Percentiles rank a stretch among this genome's conserved stretches.
Conservation (phyloP, 2,888 invertebrate species). For the Cheilosia variabilis region DNA sequence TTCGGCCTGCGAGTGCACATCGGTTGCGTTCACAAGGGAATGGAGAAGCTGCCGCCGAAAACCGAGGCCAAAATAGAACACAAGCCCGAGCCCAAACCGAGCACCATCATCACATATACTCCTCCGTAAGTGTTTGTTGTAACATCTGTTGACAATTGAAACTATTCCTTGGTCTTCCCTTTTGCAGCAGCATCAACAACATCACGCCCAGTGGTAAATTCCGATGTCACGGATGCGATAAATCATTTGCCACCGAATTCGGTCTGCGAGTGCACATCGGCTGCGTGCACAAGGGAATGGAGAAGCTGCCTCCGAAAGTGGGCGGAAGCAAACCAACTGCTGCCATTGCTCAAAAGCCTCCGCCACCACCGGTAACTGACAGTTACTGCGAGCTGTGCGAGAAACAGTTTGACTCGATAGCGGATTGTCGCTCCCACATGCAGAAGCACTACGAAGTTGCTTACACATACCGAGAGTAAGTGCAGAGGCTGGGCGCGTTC, state of each 20-base stretch:
- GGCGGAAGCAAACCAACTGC: constrained; percentile 45
- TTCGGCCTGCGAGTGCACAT: constrained; percentile 66
- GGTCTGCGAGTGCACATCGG: constrained; percentile 67
- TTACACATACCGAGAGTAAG: constrained; percentile 68
- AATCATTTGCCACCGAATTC: constrained; percentile 69
- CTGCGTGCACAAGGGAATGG: constrained; percentile 70
- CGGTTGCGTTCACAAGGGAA: constrained; percentile 70
- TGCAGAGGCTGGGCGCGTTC: constrained; percentile 1
- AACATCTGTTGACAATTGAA: neutral
- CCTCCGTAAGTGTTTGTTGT: neutral
- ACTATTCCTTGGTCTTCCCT: neutral
- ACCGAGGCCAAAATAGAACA: neutral
- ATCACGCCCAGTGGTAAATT: constrained; percentile 63
- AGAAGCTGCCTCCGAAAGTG: constrained; percentile 61
- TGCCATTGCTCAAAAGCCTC: constrained; percentile 30
- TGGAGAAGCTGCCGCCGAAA: constrained; percentile 66
- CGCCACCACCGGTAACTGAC: constrained; percentile 43
- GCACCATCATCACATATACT: neutral
- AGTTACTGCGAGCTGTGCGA: constrained; percentile 69
- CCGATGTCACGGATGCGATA: constrained; percentile 62
- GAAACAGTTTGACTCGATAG: constrained; percentile 66
- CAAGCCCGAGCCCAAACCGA: constrained; percentile 16
- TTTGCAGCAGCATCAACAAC: constrained; percentile 59
- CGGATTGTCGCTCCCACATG: constrained; percentile 65
- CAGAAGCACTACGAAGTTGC: constrained; percentile 69